Conservation (phyloP, 2,888 invertebrate species). For the Phrixothrix hirtus region DNA sequence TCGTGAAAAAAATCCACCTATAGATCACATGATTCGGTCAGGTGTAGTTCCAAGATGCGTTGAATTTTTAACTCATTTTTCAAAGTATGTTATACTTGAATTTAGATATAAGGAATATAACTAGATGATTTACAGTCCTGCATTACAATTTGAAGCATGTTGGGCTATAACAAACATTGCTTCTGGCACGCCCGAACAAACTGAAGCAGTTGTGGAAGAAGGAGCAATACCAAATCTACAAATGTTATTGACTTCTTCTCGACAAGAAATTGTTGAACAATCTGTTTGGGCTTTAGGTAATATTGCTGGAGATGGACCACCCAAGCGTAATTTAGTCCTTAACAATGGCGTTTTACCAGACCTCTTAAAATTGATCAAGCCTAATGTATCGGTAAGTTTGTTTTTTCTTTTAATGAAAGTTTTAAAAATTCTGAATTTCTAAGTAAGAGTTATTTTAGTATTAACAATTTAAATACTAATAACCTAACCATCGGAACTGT, state of each 20-base stretch:
- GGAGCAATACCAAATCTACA: constrained; percentile 88
- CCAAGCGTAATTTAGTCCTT: constrained; percentile 81
- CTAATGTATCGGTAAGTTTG: constrained; percentile 62
- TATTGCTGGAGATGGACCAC: constrained; percentile 89
- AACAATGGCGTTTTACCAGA: constrained; percentile 70
- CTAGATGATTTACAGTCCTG: no score
- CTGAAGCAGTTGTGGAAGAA: constrained; percentile 80
- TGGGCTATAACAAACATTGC: constrained; percentile 99
- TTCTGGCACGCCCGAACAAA: constrained; percentile 91
- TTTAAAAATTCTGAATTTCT: no score
- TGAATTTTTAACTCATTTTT: constrained; percentile 69
- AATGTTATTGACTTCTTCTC: constrained; percentile 67
- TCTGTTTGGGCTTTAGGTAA: constrained; percentile 99
- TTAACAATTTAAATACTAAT: no score
- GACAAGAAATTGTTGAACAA: constrained; percentile 80
- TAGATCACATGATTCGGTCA: constrained; percentile 78
- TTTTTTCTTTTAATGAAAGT: no score
- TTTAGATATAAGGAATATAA: no score
- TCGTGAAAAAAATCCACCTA: constrained; percentile 87
- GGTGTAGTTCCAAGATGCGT: constrained; percentile 86
- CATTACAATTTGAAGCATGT: constrained; percentile 91
- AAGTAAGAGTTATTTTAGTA: no score
- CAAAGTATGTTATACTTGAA: constrained; percentile 65
- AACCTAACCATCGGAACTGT: no score
- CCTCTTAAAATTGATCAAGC: constrained; percentile 68